Evolutionary conservation across 1,140 invertebrate genomes (phyloP), one percentile per base, ranked within the genome.

Genomic region (Bombus confusus): DNA sequence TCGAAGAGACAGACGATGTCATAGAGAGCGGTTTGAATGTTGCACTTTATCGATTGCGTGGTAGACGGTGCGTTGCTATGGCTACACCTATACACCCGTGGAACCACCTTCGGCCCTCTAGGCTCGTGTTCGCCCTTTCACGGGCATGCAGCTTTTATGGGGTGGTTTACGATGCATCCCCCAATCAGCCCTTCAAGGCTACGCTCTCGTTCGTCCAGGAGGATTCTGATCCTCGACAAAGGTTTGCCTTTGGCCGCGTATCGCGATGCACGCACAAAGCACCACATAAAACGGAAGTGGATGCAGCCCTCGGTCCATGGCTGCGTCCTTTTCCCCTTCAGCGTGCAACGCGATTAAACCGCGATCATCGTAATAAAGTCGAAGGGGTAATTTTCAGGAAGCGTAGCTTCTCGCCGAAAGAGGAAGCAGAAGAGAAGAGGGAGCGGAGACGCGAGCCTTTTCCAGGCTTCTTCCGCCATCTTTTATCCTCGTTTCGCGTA

Each of bases 1-100:
- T 80, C 52, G 75, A 69, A 47, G 52, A 83, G 85, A 74, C 73
- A 37, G 47, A 68, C 78, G 39, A 72, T 79, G 75, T 80, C 78
- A 81, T 72, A 78, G 47, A 87, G 64, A 87, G n/a, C 72, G 71
- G 71, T 59, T 72, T 90, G 89, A 90, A 90, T 91, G 88, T 88
- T 92, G 91, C 92, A 93, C 89, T 93, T 90, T 93, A 94, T 94
- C 88, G 93, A 93, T 93, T 93, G 68, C 79, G 83, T 39, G 89
- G 87, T 86, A 86, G 71, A 87, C 85, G 86, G 77, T 86, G 73
- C 84, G 93, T 93, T 92, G 88, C 93, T 88, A 93, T 93, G 92
- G 88, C 81, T 92, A 93, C 92, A 83, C 88, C 81, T 91, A 90
- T 76, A 87, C 87, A 83, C 91, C 84, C 90, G 78, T 64, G 86